phyloP scores from a whole-genome alignment of 1,140 invertebrate genomes.

The Sesamia nonagrioides region DNA sequence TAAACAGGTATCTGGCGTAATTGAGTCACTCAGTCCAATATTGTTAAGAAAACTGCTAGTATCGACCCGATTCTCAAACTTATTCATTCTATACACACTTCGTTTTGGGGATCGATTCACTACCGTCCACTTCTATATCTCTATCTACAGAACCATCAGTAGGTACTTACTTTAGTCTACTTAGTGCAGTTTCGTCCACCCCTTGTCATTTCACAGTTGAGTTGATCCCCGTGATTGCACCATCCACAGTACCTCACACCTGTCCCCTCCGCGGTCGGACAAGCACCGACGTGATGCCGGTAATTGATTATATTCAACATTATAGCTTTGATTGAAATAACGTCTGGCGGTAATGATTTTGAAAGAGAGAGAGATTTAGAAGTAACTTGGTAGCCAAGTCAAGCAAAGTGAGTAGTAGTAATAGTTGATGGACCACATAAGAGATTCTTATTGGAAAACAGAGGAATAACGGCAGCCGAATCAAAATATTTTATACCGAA shows the following conservation, averaged over 20 bases:
- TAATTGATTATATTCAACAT: constrained; percentile 34
- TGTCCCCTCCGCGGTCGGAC: constrained; percentile 13
- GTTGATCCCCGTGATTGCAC: constrained; percentile 44
- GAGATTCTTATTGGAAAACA: too few relatives aligned
- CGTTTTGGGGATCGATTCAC: too few relatives aligned
- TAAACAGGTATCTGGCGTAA: neutral
- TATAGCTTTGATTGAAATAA: constrained; percentile 21
- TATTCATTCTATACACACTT: too few relatives aligned
- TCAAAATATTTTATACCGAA: too few relatives aligned
- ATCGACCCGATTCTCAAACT: too few relatives aligned
- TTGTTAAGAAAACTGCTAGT: too few relatives aligned
- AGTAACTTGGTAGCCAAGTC: too few relatives aligned
- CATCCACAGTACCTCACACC: constrained; percentile 22
- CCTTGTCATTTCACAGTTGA: constrained; percentile 47
- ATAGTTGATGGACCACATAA: too few relatives aligned
- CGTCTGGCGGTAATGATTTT: neutral
- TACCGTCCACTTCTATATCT: too few relatives aligned
- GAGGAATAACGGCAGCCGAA: too few relatives aligned
- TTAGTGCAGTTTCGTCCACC: constrained; percentile 18
- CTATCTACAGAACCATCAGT: neutral
- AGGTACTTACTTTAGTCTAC: neutral
- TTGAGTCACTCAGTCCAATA: neutral
- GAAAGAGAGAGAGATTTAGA: neutral
- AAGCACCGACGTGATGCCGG: constrained; percentile 1
- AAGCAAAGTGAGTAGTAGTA: too few relatives aligned